phyloP scores from a whole-genome alignment of 2,113 vertebrate genomes.

The Neogobius melanostomus region DNA sequence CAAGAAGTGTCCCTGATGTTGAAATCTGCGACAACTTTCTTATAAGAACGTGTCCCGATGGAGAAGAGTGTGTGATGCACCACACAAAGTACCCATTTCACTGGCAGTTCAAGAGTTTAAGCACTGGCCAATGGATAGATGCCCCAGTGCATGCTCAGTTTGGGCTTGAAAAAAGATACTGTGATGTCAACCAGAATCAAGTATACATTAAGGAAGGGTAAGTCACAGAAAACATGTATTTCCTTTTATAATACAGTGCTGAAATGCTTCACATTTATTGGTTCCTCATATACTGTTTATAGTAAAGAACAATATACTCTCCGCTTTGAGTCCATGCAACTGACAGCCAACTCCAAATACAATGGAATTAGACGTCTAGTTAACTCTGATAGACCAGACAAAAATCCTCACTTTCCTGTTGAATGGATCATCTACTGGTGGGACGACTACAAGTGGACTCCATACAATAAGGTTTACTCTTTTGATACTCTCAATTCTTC shows the following conservation, averaged over 20 bases:
- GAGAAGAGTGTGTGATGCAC: conserved; percentile 45
- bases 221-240: conserved; percentile 10
- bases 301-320: conserved; percentile 15
- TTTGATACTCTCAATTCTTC: too few relatives aligned
- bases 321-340: conserved; percentile 43
- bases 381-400: conserved; percentile 31
- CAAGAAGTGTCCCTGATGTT: conserved; percentile 9
- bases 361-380: conserved; percentile 44
- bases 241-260: too few relatives aligned
- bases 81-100: conserved; percentile 65
- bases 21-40: conserved; percentile 65
- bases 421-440: conserved; percentile 54
- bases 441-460: conserved; percentile 17
- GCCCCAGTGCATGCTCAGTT: conserved; percentile 28
- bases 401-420: conserved; percentile 48
- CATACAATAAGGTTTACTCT: conserved; percentile 38
- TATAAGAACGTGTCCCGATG: conserved; percentile 7
- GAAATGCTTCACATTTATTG: too few relatives aligned
- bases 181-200: conserved; percentile 1
- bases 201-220: conserved; percentile 34
- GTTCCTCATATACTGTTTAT: neutral
- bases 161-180: conserved; percentile 58
- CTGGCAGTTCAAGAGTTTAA: conserved; percentile 55
- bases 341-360: conserved; percentile 15
- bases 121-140: conserved; percentile 43